Conservation (phyloP, 2,113 vertebrate species). For the Sciurus niger region DNA sequence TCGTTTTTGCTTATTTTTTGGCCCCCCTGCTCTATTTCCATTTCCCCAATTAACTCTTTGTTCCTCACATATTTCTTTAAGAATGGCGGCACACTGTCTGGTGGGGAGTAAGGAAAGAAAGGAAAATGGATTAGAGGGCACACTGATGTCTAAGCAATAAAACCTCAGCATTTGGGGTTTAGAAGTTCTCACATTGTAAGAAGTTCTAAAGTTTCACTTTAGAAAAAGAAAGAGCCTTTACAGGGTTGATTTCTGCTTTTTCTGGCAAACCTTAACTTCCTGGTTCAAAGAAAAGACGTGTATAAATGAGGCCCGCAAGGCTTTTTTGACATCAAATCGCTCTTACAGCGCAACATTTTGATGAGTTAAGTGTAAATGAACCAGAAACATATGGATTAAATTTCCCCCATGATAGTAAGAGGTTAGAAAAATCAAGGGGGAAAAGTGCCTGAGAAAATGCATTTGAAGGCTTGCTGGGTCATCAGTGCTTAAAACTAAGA, state of each 20-base stretch:
- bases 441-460: constrained; percentile 72
- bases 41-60: constrained; percentile 61
- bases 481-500: constrained; percentile 58
- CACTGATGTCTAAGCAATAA: constrained; percentile 74
- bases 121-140: constrained; percentile 65
- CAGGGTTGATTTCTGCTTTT: constrained; percentile 81
- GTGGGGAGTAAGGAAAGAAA: constrained; percentile 68
- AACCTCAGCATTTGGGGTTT: constrained; percentile 64
- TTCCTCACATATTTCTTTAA: constrained; percentile 45
- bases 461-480: constrained; percentile 52
- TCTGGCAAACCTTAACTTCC: constrained; percentile 83
- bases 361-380: constrained; percentile 85
- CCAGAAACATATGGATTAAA: constrained; percentile 84
- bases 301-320: constrained; percentile 82
- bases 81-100: constrained; percentile 73
- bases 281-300: constrained; percentile 82
- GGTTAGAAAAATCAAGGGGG: constrained; percentile 78
- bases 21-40: neutral
- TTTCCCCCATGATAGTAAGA: constrained; percentile 79
- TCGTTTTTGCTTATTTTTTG: neutral
- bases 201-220: constrained; percentile 82
- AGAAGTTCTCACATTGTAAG: constrained; percentile 81
- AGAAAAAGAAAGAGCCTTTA: constrained; percentile 77
- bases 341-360: constrained; percentile 77
- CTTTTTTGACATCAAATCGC: constrained; percentile 78